A percentile compares a stretch with the other conserved stretches of the same genome.
These are phyloP conservation scores for Lepus europaeus DNA, from an alignment of 2,113 vertebrate genomes.

Conservation along the genomic window DNA sequence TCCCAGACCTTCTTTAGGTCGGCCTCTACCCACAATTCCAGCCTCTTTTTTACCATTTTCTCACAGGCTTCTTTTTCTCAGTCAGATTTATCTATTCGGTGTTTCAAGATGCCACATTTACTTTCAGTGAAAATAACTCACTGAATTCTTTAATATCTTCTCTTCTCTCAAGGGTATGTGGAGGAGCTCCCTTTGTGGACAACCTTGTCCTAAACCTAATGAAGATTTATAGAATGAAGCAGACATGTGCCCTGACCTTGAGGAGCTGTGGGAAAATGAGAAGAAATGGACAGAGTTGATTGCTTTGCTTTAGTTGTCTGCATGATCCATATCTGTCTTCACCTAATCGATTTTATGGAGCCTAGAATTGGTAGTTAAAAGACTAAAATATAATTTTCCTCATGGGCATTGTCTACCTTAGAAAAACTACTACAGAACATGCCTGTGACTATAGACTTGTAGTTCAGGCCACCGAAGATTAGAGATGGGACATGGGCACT, in stretches of 20 bases:
- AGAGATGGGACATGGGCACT: too few relatives aligned
- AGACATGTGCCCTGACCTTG: conserved; percentile 65
- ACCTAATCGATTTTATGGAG: conserved; percentile 41
- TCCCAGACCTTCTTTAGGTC: not conserved
- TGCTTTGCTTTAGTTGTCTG: conserved; percentile 58
- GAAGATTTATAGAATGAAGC: conserved; percentile 66
- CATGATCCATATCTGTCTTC: conserved; percentile 52
- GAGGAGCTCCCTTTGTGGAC: not conserved
- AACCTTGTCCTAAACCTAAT: conserved; percentile 35
- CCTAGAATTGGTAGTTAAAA: conserved; percentile 32
- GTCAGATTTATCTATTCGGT: not conserved
- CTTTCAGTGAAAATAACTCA: conserved; percentile 50
- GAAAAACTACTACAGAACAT: too few relatives aligned
- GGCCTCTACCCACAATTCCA: not conserved
- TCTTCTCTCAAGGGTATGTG: not conserved
- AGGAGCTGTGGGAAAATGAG: conserved; percentile 51
- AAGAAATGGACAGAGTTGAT: conserved; percentile 45
- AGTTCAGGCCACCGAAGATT: too few relatives aligned
- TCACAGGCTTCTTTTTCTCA: not conserved
- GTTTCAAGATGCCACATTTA: not conserved
- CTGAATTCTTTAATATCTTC: not conserved
- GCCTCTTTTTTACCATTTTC: not conserved
- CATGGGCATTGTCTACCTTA: too few relatives aligned
- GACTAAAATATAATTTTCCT: too few relatives aligned
- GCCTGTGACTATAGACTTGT: too few relatives aligned